Percentiles rank a stretch among this genome's conserved stretches.
phyloP scores from a whole-genome alignment of 2,113 vertebrate species.

The Butastur rufipennis region DNA sequence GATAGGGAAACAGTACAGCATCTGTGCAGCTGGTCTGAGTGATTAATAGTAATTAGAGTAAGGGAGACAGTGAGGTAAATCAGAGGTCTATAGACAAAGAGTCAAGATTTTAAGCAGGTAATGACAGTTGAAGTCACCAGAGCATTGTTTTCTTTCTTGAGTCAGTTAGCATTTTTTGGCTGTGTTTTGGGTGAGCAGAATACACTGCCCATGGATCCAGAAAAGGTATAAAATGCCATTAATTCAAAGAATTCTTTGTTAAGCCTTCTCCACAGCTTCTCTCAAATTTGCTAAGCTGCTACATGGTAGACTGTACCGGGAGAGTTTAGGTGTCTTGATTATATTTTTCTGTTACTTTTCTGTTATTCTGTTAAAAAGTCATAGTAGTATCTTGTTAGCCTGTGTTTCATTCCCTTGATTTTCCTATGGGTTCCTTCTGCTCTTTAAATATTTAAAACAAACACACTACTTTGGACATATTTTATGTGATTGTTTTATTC shows the following conservation, averaged over 20 bases:
- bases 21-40: not conserved
- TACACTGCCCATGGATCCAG: not conserved
- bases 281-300: not conserved
- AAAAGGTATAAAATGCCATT: not conserved
- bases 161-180: not conserved
- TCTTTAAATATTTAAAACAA: not conserved
- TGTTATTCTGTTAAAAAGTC: not conserved
- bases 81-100: not conserved
- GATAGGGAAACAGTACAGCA: not conserved
- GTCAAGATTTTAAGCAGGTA: not conserved
- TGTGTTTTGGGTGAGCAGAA: not conserved
- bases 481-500: not conserved
- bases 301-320: too few species aligned
- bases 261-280: not conserved
- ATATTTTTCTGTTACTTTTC: not conserved
- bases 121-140: not conserved
- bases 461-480: not conserved
- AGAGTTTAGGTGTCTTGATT: not conserved
- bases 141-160: not conserved
- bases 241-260: not conserved
- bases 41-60: not conserved
- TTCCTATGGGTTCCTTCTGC: not conserved
- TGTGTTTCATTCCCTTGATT: not conserved
- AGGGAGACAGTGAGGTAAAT: not conserved
- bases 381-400: not conserved